phyloP scores from a whole-genome alignment of 1,140 invertebrate species.

The Microplitis demolitor region DNA sequence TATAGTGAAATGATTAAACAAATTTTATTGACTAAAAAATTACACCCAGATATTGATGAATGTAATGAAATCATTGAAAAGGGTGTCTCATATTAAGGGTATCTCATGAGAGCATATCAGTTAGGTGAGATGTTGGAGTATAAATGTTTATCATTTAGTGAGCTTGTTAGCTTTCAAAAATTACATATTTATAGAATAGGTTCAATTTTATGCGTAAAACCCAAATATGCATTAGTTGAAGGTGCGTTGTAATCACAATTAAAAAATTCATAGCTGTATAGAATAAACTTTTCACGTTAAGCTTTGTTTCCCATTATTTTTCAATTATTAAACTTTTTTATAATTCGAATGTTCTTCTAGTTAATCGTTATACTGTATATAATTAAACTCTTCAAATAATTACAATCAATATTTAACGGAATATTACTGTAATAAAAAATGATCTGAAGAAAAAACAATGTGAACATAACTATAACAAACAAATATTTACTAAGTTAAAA shows the following conservation, averaged over 20 bases:
- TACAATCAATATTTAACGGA: too few relatives aligned
- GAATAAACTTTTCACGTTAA: too few relatives aligned
- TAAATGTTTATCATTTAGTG: constrained; percentile 10
- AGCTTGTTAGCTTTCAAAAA: background rate
- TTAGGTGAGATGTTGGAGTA: constrained; percentile 12
- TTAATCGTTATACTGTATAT: too few relatives aligned
- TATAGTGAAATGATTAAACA: constrained; percentile 27
- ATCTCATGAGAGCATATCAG: constrained; percentile 25
- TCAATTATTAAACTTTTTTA: too few relatives aligned
- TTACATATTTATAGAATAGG: constrained; percentile 19
- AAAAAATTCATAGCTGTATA: background rate
- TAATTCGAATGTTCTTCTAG: too few relatives aligned
- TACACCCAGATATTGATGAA: constrained; percentile 9
- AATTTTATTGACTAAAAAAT: background rate
- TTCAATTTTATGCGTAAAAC: constrained; percentile 11
- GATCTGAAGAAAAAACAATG: too few relatives aligned
- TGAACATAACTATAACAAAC: too few relatives aligned
- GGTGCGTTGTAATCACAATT: too few relatives aligned
- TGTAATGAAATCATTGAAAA: constrained; percentile 24
- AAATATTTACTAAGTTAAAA: too few relatives aligned
- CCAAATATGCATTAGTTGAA: constrained; percentile 13
- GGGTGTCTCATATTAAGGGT: constrained; percentile 25
- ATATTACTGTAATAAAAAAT: too few relatives aligned
- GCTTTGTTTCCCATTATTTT: too few relatives aligned
- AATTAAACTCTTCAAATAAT: too few relatives aligned